Evolutionary conservation across 1,140 invertebrate genomes (phyloP), one percentile per base, ranked within the genome.

Genomic region (Oncopodura yosiiana): DNA sequence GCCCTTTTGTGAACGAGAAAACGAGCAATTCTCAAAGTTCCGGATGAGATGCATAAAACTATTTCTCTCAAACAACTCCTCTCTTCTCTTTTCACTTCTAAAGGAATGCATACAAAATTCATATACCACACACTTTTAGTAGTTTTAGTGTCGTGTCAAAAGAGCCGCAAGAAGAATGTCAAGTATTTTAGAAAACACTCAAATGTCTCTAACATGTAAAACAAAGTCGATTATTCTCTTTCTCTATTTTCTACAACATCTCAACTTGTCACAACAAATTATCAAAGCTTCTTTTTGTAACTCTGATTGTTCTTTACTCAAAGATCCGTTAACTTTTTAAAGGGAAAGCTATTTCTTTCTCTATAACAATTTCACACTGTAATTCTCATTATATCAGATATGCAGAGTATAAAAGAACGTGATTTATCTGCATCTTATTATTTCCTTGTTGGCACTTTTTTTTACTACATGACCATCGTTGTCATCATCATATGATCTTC

Each of bases 241-340:
- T n/a, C n/a, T n/a, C n/a, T n/a, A n/a, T 14, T 29, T 49, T 49
- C 29, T 27, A 36, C 46, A 36, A 16, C 11, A 29, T 32, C 26
- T 49, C 46, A 49, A 49, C 46, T 49, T 36, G 46, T 49, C 46
- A 49, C 46, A 49, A 49, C 46, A 49, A 49, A 49, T 19, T 21
- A 49, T 37, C 30, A 49, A 26, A 9, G 8, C 46, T 36, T 16
- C 12, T 11, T 36, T 32, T n/a, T 34, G 23, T 9, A 8, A 6
- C 6, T 23, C 9, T 23, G 3, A 5, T 43, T 19, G 11, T 43
- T 23, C 6, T 3, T n/a, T n/a, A n/a, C n/a, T n/a, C n/a, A n/a
- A n/a, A n/a, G n/a, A n/a, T n/a, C n/a, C n/a, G n/a, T n/a, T n/a
- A n/a, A n/a, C n/a, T n/a, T n/a, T n/a, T n/a, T n/a, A n/a, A n/a